phyloP scores from a whole-genome alignment of 1,140 invertebrate genomes.

The Xylocopa sonorina region DNA sequence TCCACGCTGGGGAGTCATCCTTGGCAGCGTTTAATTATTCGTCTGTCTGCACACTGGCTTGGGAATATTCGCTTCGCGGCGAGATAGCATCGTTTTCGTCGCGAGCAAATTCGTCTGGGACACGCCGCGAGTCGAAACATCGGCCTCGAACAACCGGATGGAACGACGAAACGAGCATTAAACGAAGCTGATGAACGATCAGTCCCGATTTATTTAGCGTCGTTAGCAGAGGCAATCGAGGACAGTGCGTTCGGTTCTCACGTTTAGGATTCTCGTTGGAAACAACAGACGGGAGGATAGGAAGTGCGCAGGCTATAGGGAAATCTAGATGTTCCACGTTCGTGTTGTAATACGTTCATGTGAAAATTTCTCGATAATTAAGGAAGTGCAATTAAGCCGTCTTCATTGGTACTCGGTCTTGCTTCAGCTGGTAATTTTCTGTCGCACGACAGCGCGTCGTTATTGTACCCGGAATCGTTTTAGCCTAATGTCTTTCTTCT shows the following conservation, averaged over 20 bases:
- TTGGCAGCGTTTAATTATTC: slow-evolving; percentile 70
- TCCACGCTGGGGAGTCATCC: slow-evolving; percentile 58
- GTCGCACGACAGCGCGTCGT: slow-evolving; percentile 23
- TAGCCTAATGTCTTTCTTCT: neutral
- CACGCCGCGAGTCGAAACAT: neutral
- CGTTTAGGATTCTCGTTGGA: neutral
- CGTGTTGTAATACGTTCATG: neutral
- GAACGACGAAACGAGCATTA: no score
- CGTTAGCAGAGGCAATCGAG: neutral
- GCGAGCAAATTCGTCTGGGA: neutral
- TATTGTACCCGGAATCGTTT: slow-evolving; percentile 29
- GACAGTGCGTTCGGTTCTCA: neutral
- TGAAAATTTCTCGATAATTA: slow-evolving; percentile 30
- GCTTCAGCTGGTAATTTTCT: slow-evolving; percentile 33
- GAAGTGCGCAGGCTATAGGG: neutral
- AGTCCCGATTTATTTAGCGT: neutral
- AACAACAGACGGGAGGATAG: neutral
- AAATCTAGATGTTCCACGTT: slow-evolving; percentile 24
- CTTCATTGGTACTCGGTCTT: neutral
- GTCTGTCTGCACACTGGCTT: neutral
- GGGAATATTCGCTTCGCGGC: slow-evolving; percentile 11
- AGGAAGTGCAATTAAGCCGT: slow-evolving; percentile 22
- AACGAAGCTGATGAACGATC: neutral
- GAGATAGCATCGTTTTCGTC: slow-evolving; percentile 30
- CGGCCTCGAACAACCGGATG: neutral